These are phyloP conservation scores for Neolamprologus longior DNA, from an alignment of 2,113 vertebrate species.

Conservation along the genomic window DNA sequence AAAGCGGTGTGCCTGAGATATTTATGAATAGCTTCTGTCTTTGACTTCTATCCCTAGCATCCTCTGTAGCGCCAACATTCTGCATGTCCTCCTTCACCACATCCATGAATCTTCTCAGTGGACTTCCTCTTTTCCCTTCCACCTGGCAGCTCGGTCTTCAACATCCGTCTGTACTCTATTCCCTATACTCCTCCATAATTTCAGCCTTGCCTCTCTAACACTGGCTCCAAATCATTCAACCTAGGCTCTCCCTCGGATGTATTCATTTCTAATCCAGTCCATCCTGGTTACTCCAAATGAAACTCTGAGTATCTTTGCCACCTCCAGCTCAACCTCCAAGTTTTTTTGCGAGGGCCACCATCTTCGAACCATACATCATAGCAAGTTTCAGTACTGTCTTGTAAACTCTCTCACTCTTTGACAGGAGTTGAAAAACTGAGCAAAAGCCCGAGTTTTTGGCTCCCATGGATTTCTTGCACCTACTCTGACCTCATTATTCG, in stretches of 20 bases:
- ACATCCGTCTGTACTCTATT: not conserved
- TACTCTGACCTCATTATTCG: not conserved
- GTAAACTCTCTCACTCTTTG: not conserved
- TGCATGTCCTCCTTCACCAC: not conserved
- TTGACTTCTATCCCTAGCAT: not conserved
- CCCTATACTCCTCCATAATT: not conserved
- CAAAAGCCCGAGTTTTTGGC: not conserved
- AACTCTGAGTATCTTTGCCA: not conserved
- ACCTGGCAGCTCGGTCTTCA: not conserved
- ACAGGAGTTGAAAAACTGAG: not conserved
- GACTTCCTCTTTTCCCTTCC: not conserved
- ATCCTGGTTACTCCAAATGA: not conserved
- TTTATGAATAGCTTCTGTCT: not conserved
- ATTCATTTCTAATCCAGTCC: not conserved
- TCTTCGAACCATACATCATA: not conserved
- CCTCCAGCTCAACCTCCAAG: not conserved
- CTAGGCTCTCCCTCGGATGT: not conserved
- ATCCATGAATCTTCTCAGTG: not conserved
- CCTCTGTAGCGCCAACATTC: not conserved
- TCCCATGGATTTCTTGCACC: not conserved
- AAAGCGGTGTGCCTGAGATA: not conserved
- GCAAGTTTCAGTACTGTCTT: not conserved
- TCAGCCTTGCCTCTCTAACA: not conserved
- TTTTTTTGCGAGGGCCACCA: not conserved
- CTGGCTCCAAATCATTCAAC: not conserved